Base-by-base conservation (phyloP, 2,113 vertebrate species). In the Anhinga anhinga region DNA sequence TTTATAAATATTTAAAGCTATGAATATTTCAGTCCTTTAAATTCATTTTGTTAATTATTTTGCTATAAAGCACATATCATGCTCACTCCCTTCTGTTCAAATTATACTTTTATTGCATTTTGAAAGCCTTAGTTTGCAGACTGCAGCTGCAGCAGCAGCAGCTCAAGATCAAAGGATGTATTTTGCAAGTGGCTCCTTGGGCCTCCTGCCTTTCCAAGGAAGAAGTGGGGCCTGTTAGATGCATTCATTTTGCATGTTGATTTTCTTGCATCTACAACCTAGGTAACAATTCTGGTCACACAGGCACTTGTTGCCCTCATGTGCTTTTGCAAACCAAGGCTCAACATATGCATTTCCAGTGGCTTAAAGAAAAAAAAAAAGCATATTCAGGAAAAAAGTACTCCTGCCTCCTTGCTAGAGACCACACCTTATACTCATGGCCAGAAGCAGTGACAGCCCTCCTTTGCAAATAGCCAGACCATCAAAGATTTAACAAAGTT, bases 1-100 rank as follows among this genome's bases (percentile, higher is more conserved):
- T 95, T 90, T 91, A 97, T 97, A 95, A 97, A 95, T 97, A 86
- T 96, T 96, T 96, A 83, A 96, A 92, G 15, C 56, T 53, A 78
- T 95, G 55, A 95, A 71, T 95, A 89, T 95, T 96, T 95, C 74
- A 90, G 44, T 50, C 47, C 52, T 87, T 79, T 86, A 18, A 88
- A 90, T 92, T 95, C n/a, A 38, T 95, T 97, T 52, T 55, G 90
- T 96, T 94, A 95, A 95, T 96, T 87, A 95, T 97, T 95, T 91
- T 94, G 53, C 80, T 85, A 26, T 79, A 93, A 94, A 93, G 70
- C 27, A 82, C 58, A 40, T 53, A 74, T 53, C 40, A 30, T 25
- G 5, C 71, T 66, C 63, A 49, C 85, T 92, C 29, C 19, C 78
- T 89, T 25, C 90, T 84, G 59, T 86, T 95, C 50, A 80, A 67